Conservation (phyloP, 2,888 invertebrate species). For the Prenolepis imparis region DNA sequence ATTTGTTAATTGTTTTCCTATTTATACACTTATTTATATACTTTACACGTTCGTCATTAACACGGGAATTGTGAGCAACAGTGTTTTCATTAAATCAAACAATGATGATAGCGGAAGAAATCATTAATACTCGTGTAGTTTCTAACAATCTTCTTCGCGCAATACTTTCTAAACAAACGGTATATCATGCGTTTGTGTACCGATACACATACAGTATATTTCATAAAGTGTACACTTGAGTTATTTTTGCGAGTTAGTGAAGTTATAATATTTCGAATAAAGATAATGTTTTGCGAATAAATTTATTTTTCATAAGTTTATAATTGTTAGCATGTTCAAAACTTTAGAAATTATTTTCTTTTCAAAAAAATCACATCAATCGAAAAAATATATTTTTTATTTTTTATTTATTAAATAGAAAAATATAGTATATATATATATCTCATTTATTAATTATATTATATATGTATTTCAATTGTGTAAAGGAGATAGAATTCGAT, state of each 20-base stretch:
- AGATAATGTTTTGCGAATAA: background rate
- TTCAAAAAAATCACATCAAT: background rate
- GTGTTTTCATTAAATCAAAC: background rate
- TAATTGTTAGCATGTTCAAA: background rate
- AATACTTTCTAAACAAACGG: background rate
- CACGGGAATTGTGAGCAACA: background rate
- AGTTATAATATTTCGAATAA: background rate
- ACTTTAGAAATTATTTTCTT: conserved; percentile 10
- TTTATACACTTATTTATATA: background rate
- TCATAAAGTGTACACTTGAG: background rate
- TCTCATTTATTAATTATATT: background rate
- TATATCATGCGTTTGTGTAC: background rate
- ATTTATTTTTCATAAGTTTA: background rate
- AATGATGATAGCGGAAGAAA: background rate
- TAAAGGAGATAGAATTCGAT: background rate
- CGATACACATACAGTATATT: background rate
- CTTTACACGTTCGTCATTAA: background rate
- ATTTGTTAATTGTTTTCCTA: background rate
- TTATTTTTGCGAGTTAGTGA: background rate
- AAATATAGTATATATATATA: background rate
- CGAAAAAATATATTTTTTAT: background rate
- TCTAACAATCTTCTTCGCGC: background rate
- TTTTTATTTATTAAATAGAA: background rate
- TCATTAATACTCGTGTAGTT: background rate
- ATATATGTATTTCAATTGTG: background rate